Percentiles rank a stretch among this genome's conserved stretches.
Evolutionary conservation across 2,113 vertebrate species (phyloP).

Genomic region (Pedetes capensis): DNA sequence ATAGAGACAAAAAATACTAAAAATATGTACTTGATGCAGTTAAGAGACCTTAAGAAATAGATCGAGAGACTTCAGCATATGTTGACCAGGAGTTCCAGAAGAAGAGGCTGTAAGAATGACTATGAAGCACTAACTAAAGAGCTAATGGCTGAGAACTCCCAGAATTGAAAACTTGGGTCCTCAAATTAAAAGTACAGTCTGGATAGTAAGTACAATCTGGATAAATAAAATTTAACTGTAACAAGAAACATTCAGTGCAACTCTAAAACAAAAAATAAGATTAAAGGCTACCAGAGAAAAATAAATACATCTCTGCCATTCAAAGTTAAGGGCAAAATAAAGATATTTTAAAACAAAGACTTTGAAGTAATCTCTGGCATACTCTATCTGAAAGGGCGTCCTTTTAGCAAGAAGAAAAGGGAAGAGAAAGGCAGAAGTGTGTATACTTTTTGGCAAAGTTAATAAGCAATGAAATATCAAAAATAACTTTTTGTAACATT

Average conservation of each 20-base stretch:
- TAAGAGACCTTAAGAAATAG: background rate
- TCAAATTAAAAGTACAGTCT: background rate
- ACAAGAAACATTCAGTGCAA: background rate
- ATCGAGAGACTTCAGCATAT: background rate
- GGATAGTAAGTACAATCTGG: background rate
- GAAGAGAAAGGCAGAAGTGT: background rate
- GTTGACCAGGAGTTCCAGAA: background rate
- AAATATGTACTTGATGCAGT: background rate
- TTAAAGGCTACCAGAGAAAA: background rate
- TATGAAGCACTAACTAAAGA: background rate
- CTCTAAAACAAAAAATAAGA: background rate
- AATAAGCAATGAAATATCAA: background rate
- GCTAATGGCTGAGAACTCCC: background rate
- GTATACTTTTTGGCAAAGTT: background rate
- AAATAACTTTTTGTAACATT: background rate
- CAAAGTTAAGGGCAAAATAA: background rate
- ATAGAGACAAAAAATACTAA: background rate
- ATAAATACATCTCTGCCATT: background rate
- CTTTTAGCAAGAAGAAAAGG: background rate
- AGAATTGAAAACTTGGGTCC: background rate
- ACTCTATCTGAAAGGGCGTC: background rate
- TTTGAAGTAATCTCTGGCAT: background rate
- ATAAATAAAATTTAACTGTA: background rate
- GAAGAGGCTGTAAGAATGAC: background rate
- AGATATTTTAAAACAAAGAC: background rate